Percentiles rank a stretch among this genome's conserved stretches.
phyloP scores from a whole-genome alignment of 64 coral and sea anemone species.

The Cladopsammia gracilis region DNA sequence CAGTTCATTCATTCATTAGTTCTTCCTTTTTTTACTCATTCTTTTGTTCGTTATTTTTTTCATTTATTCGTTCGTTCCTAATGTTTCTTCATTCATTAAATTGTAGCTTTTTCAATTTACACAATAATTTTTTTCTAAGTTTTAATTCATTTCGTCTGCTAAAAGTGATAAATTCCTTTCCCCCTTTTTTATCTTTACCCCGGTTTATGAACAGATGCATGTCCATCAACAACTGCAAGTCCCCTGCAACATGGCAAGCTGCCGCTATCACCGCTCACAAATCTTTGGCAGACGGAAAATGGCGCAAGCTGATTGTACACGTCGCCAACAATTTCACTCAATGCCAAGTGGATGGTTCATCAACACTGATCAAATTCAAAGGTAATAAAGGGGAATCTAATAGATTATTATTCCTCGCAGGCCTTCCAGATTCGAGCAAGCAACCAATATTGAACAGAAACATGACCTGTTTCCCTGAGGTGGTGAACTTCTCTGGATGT shows the following conservation, averaged over 20 bases:
- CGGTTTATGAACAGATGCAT: not conserved
- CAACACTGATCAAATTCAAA: not conserved
- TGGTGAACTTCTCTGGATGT: slow-evolving; percentile 28
- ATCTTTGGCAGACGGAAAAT: slow-evolving; percentile 9
- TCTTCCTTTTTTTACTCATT: no score
- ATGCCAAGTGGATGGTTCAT: slow-evolving; percentile 15
- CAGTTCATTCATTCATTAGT: no score
- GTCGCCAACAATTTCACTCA: not conserved
- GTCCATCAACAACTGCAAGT: not conserved
- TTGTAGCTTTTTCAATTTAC: no score
- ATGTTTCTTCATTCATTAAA: no score
- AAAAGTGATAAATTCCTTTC: not conserved
- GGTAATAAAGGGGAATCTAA: not conserved
- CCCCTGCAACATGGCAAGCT: not conserved
- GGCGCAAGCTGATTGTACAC: not conserved
- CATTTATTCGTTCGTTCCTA: no score
- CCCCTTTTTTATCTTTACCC: not conserved
- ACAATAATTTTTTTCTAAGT: not conserved
- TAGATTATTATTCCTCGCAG: not conserved
- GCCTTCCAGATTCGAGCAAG: not conserved
- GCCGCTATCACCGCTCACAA: not conserved
- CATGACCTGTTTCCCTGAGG: not conserved
- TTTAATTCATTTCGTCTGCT: not conserved
- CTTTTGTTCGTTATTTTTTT: no score
- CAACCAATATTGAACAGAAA: not conserved